These are phyloP conservation scores for Neolamprologus hecqui DNA, from an alignment of 2,113 vertebrate species.

Conservation along the genomic window DNA sequence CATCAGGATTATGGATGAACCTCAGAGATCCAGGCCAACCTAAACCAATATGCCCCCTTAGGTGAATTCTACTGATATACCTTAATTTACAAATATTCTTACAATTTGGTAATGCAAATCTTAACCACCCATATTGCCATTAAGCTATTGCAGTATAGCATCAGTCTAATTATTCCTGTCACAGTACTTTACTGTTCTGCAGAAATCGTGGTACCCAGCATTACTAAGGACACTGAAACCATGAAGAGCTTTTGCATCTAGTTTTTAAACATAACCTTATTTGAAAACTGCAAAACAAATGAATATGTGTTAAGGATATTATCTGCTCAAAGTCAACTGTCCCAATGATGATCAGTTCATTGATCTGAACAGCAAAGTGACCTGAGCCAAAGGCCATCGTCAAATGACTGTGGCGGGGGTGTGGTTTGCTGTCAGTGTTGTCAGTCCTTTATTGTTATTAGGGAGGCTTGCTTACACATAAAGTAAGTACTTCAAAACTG, in stretches of 20 bases:
- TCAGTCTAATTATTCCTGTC: background rate
- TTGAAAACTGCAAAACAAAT: background rate
- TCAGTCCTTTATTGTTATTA: background rate
- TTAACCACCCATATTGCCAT: background rate
- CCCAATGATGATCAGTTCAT: background rate
- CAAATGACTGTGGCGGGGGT: background rate
- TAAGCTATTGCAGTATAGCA: background rate
- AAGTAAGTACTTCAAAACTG: background rate
- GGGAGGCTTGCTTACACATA: background rate
- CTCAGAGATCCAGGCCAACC: background rate
- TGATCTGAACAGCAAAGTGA: background rate
- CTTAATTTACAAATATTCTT: background rate
- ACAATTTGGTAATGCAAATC: background rate
- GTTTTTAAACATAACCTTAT: background rate
- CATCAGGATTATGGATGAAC: background rate
- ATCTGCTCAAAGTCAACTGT: background rate
- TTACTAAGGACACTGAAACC: background rate
- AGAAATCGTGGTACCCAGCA: fast-evolving
- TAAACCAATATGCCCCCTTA: background rate
- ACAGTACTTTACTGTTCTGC: background rate
- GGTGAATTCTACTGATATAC: background rate
- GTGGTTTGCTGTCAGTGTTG: background rate
- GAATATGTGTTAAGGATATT: fast-evolving
- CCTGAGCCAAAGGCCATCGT: background rate
- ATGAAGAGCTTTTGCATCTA: background rate